Conservation (phyloP, 1,140 invertebrate species). For the Bicyclus anynana region DNA sequence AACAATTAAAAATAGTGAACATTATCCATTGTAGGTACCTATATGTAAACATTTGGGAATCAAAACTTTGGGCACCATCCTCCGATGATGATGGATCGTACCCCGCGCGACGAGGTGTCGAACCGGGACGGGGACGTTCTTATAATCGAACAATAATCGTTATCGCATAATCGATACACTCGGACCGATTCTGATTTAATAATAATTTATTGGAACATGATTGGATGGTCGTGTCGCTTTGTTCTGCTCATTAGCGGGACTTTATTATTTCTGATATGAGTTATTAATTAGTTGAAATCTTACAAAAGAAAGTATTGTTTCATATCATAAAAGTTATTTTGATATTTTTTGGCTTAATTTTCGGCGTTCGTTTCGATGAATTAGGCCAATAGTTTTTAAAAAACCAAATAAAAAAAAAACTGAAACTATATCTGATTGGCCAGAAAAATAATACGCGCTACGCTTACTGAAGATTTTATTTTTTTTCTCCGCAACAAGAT, state of each 20-base stretch:
- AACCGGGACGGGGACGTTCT: conserved; percentile 38
- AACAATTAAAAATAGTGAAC: too few relatives aligned
- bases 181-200: conserved; percentile 45
- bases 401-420: too few relatives aligned
- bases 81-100: conserved; percentile 55
- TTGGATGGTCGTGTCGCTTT: conserved; percentile 12
- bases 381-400: too few relatives aligned
- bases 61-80: conserved; percentile 46
- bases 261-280: neutral
- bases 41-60: neutral
- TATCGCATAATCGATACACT: conserved; percentile 56
- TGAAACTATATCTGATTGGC: too few relatives aligned
- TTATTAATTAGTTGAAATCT: neutral
- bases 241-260: neutral
- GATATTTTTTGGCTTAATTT: too few relatives aligned
- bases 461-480: too few relatives aligned
- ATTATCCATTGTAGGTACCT: too few relatives aligned
- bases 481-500: too few relatives aligned
- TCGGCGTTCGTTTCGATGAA: too few relatives aligned
- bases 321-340: too few relatives aligned
- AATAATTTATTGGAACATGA: conserved; percentile 22
- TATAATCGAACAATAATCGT: conserved; percentile 63
- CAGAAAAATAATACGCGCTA: too few relatives aligned
- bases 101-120: conserved; percentile 46
- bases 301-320: too few relatives aligned